Evolutionary conservation across 1,140 invertebrate genomes (phyloP).

Genomic region (Caerostris darwini): DNA sequence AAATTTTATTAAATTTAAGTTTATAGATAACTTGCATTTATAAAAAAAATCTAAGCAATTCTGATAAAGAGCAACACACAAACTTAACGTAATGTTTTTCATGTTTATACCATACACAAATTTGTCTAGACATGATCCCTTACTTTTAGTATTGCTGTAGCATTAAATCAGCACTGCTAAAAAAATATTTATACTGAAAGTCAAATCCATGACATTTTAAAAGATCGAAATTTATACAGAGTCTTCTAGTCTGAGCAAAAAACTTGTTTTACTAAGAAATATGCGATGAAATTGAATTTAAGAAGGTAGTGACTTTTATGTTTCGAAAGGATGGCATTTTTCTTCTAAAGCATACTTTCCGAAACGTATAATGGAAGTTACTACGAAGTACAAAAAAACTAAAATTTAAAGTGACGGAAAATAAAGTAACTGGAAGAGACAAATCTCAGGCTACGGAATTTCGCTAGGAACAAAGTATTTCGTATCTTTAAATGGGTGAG

Average conservation of each 20-base stretch:
- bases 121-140: too few relatives aligned
- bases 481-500: neutral
- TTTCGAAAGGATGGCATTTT: constrained; percentile 39
- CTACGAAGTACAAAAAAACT: neutral
- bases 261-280: constrained; percentile 40
- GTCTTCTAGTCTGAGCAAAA: neutral
- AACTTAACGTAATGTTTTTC: too few relatives aligned
- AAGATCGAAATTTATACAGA: neutral
- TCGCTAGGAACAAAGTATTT: neutral
- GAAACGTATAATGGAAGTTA: constrained; percentile 50
- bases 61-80: too few relatives aligned
- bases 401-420: constrained; percentile 29
- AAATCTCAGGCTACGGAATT: neutral
- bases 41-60: too few relatives aligned
- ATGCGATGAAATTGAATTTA: constrained; percentile 42
- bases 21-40: too few relatives aligned
- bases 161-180: too few relatives aligned
- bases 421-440: constrained; percentile 23
- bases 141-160: too few relatives aligned
- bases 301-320: constrained; percentile 24
- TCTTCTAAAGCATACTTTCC: constrained; percentile 21
- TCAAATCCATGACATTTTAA: neutral
- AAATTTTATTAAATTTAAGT: too few relatives aligned
- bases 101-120: too few relatives aligned
- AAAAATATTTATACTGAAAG: neutral